Evolutionary conservation across 2,113 vertebrate species (phyloP), one percentile per base, ranked within the genome.

Genomic region (Gobiocypris rarus): DNA sequence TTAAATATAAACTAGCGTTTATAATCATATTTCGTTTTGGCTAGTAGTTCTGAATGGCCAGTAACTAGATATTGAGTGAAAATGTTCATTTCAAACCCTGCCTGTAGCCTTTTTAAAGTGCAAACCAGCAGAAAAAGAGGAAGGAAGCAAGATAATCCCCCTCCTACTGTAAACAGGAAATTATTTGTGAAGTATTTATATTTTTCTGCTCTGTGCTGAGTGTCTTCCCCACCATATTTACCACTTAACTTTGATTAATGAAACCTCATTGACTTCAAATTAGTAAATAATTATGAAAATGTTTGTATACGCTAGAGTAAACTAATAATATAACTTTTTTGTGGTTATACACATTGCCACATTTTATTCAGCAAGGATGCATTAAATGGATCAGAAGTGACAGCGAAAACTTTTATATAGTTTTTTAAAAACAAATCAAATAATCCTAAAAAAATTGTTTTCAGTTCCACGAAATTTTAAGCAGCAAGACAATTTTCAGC

Each of bases 121-220:
- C 34, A 77, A 59, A 77, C 19, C 19, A 43, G 75, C n/a, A 41
- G 13, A 43, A 41, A 59, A 24, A 38, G 24, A 38, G 1, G 19
- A n/a, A 17, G 74, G 9, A 56, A 76, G 34, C 5, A 41, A 43
- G 34, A 77, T 77, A n/a, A 59, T 77, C 22, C 19, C 19, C 15
- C 54, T 59, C 75, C 8, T 4, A 59, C 2, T 43, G 75, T 77
- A 41, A 77, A 77, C 75, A 58, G 31, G 75, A 59, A 77, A 77
- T 77, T 7, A 59, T 77, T 41, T n/a, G 75, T 24, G 3, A 59
- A 77, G 10, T 41, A 58, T 48, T 38, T 7, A 6, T 7, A 38
- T 38, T 73, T 26, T 48, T 1, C 70, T 48, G 22, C 54, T 38
- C 50, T 56, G 17, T 22, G 26, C 28, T 22, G 26, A 54, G 22